Base-by-base conservation (phyloP, 2,888 invertebrate genomes). In the Dynastes hyllus region DNA sequence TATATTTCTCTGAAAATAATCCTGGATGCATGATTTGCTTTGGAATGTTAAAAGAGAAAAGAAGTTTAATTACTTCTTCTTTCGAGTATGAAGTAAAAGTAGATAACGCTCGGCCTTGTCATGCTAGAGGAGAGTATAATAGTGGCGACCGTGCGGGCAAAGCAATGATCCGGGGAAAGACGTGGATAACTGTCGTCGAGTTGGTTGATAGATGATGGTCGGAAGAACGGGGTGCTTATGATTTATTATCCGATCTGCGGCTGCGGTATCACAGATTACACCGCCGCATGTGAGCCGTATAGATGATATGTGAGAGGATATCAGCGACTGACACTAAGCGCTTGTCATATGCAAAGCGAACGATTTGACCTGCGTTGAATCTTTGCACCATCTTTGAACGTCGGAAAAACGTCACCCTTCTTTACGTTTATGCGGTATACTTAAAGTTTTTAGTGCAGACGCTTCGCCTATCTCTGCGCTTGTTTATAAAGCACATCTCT, bases 241-340 rank as follows among this genome's bases (percentile, higher is more conserved):
- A 88, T 88, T 88, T 88, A 88, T 88, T 87, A 87, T 86, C 86
- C 85, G 86, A 87, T 87, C 86, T 85, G 85, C 85, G 86, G 86
- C 85, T 86, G 87, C 86, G 86, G 86, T 86, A 86, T 87, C 87
- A 86, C 85, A 87, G 87, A 88, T 88, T 87, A 88, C 86, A 85
- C 86, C 86, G 84, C 86, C 86, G 84, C 86, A 87, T 87, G 86
- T 86, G 87, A 87, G 86, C 86, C 84, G 85, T 86, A 84, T 85
- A 85, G 86, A 87, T 86, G 81, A 82, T 87, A 86, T 86, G 86
- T 86, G 86, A 85, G 86, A 85, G 86, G 86, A 87, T 87, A 87
- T 87, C 86, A 87, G 86, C 86, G 85, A 86, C 85, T 87, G 86
- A 87, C 88, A 86, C 85, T 87, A 86, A 87, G 86, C 87, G 87